Evolutionary conservation across 1,140 invertebrate genomes (phyloP).

Genomic region (Palaemon carinicauda): DNA sequence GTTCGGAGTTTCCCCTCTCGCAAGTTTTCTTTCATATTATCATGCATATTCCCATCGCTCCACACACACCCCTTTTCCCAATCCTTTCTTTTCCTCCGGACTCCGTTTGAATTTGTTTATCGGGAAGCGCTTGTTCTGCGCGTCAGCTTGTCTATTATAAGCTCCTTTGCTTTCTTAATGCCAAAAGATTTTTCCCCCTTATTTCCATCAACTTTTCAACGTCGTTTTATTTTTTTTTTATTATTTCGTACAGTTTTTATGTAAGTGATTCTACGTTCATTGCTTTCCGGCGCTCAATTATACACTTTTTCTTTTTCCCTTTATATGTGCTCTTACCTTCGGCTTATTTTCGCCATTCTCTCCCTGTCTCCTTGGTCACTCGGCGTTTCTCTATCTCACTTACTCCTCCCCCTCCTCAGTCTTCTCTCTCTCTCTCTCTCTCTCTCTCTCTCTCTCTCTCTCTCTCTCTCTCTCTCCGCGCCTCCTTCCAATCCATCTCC

Average conservation of each 20-base stretch:
- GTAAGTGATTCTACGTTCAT: neutral
- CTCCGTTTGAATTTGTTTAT: constrained; percentile 1
- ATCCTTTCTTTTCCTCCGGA: neutral
- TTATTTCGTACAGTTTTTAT: neutral
- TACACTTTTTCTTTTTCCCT: neutral
- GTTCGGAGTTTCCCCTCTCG: neutral
- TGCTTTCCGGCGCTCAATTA: neutral
- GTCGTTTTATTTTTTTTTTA: neutral
- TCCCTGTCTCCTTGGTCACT: neutral
- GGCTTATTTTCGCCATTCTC: neutral
- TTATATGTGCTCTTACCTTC: neutral
- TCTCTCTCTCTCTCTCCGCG: neutral
- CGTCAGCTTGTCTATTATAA: neutral
- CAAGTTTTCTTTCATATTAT: too few relatives aligned
- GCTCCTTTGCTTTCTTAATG: neutral
- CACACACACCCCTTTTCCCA: neutral
- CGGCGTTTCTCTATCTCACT: neutral
- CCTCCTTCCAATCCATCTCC: neutral
- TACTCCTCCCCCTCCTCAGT: neutral
- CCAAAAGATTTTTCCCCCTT: neutral
- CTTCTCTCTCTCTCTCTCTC: neutral
- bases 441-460: neutral
- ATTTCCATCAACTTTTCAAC: neutral
- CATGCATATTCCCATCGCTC: neutral
- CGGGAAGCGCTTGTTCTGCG: neutral